Evolutionary conservation across 2,797 vertebrate genomes (phyloP).

Genomic region (Paratrypauchen microcephalus): DNA sequence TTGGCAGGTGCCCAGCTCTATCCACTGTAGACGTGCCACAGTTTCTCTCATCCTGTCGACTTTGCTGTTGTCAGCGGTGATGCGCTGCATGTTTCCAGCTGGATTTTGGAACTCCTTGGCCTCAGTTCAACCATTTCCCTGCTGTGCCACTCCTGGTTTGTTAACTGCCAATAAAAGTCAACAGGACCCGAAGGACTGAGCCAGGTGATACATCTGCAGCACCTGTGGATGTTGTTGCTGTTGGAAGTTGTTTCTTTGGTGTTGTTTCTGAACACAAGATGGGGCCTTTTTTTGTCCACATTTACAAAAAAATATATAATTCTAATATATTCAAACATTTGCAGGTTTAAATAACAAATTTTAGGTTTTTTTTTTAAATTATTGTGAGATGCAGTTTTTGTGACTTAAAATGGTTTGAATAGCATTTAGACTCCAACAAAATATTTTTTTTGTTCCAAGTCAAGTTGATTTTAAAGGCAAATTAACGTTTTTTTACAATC

Average conservation of each 20-base stretch:
- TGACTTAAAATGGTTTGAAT: no score
- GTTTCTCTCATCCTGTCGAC: conserved; percentile 11
- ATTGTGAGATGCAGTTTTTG: no score
- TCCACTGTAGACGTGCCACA: conserved; percentile 9
- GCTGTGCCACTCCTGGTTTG: conserved; percentile 31
- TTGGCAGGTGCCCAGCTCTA: not conserved
- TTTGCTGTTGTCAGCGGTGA: conserved; percentile 12
- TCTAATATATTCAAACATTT: no score
- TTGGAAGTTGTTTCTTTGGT: not conserved
- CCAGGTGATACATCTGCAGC: conserved; percentile 66
- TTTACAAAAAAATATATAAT: no score
- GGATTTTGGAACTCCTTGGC: conserved; percentile 30
- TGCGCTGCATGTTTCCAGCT: conserved; percentile 21
- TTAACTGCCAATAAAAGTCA: conserved; percentile 50
- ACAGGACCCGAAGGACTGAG: conserved; percentile 54
- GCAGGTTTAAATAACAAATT: no score
- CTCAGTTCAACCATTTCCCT: conserved; percentile 38
- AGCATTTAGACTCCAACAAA: no score
- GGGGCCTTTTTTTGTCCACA: not conserved
- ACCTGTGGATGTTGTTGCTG: conserved; percentile 53
- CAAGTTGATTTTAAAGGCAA: no score
- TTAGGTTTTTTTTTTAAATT: no score
- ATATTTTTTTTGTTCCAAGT: no score
- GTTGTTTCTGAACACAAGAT: not conserved
- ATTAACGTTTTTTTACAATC: no score